Evolutionary conservation across 2,113 vertebrate genomes (phyloP), one percentile per base, ranked within the genome.

Genomic region (Cyprinodon variegatus): DNA sequence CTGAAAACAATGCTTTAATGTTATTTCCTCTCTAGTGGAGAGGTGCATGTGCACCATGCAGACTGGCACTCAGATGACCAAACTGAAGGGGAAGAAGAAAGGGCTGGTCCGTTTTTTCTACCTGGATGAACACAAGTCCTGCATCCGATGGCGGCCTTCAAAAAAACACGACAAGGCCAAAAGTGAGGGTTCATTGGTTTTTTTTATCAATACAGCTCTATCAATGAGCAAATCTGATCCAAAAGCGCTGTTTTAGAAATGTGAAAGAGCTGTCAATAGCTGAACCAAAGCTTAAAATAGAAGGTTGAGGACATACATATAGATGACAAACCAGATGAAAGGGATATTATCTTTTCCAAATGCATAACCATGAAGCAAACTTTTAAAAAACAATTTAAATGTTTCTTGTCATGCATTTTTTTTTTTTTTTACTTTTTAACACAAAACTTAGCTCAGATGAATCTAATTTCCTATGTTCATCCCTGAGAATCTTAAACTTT

Each of bases 81-180:
- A 99, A 79, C 94, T 99, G 15, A 96, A 97, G 0, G 97, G 97
- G 4, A 89, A 97, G 50, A 96, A 97, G 92, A 98, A 96, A 85
- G 96, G 96, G 10, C 85, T 98, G 39, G 93, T 94, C 4, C 95
- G 97, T 1, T 95, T 96, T 92, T 99, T 97, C 78, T 98, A 95
- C 90, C 82, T 99, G 90, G 98, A 98, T 0, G 97, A 98, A 59
- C 97, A 98, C 82, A 96, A 96, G 72, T 97, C 97, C 3, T 99
- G 97, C 73, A 95, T 99, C 70, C 95, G 97, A 7, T 99, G 98
- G 98, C 93, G 96, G 73, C 98, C 98, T 0, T 99, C 98, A 0
- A 94, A 96, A n/a, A 99, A 99, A 90, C 96, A 96, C 0, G 96
- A 98, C 91, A 97, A 95, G 80, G 98, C 98, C 85, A 98, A 99